Evolutionary conservation across 2,797 vertebrate genomes (phyloP).

Genomic region (Acomys russatus): DNA sequence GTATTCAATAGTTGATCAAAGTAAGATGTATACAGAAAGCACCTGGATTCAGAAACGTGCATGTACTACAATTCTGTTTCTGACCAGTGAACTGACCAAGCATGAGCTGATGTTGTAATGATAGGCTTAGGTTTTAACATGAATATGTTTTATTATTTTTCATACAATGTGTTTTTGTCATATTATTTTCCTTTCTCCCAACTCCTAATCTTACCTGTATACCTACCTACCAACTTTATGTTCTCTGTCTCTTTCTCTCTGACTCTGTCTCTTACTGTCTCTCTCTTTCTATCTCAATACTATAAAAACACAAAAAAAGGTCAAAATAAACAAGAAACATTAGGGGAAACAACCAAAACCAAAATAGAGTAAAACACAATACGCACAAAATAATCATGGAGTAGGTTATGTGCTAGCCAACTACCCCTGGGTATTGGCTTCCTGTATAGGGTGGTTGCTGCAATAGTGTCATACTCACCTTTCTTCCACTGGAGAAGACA

Average conservation of each 20-base stretch:
- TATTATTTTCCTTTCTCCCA: neutral
- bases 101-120: neutral
- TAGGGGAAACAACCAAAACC: neutral
- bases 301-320: neutral
- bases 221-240: neutral
- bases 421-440: neutral
- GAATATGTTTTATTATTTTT: neutral
- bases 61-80: neutral
- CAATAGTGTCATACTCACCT: too few relatives aligned
- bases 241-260: neutral
- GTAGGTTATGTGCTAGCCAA: neutral
- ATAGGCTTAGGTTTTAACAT: neutral
- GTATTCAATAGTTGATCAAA: slow-evolving; percentile 1
- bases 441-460: neutral
- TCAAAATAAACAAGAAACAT: neutral
- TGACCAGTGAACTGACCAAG: neutral
- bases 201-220: neutral
- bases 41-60: neutral
- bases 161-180: neutral
- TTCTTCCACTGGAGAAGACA: neutral
- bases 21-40: neutral
- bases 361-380: neutral
- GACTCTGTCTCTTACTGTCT: neutral
- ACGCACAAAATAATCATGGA: neutral
- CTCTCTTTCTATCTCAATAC: neutral